These are phyloP conservation scores for Tupaia tana DNA, from an alignment of 2,113 vertebrate species.

Conservation along the genomic window DNA sequence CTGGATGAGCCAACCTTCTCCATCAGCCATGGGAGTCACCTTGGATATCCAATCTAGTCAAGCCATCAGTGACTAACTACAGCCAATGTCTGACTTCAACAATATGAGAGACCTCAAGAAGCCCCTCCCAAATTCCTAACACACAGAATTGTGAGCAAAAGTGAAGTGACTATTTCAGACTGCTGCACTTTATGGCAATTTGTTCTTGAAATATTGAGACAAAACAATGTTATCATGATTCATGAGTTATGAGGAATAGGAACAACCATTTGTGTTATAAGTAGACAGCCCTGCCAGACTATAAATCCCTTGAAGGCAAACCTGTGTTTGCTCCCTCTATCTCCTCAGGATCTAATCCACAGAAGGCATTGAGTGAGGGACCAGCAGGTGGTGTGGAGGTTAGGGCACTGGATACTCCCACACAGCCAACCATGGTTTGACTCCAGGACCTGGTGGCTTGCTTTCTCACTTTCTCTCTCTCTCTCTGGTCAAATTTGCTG, in stretches of 20 bases:
- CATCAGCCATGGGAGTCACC: not conserved
- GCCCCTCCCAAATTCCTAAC: not conserved
- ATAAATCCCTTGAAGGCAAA: not conserved
- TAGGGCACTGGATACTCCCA: no score
- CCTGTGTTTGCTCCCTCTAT: not conserved
- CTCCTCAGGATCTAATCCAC: not conserved
- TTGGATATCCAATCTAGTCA: not conserved
- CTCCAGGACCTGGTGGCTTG: no score
- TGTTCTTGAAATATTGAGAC: not conserved
- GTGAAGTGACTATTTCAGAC: not conserved
- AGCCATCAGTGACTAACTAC: no score
- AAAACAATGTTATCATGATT: not conserved
- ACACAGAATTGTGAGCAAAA: not conserved
- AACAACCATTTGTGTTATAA: not conserved
- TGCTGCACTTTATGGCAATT: not conserved
- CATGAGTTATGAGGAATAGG: not conserved
- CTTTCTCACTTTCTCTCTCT: no score
- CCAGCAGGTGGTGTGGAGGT: no score
- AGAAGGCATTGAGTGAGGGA: not conserved
- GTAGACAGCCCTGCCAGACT: not conserved
- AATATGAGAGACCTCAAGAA: not conserved
- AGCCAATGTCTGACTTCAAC: not conserved
- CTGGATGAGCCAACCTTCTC: not conserved
- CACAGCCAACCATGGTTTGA: no score
- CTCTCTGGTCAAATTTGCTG: no score